Evolutionary conservation across 2,113 vertebrate species (phyloP), one percentile per base, ranked within the genome.

Genomic region (Trematomus loennbergii): DNA sequence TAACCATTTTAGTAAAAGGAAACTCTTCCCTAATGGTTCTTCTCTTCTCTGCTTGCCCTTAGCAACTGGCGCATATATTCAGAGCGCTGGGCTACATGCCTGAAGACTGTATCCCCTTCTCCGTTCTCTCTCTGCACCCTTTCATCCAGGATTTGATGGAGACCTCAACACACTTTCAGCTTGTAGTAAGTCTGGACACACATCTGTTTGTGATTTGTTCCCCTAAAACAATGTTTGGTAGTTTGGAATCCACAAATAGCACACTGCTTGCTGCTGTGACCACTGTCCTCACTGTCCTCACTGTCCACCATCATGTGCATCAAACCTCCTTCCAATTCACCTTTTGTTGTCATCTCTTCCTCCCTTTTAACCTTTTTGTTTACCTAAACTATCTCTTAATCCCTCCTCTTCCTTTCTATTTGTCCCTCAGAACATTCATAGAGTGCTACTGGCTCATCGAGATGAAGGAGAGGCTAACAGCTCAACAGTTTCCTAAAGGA

Each of bases 101-200:
- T 15, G 82, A 95, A 60, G 92, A 94, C 20, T 76, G 90, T 10
- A 53, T 97, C 71, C 90, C 95, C 45, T 88, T 96, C 90, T 87
- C 90, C 15, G 11, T 93, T 49, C 94, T 98, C 75, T 91, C 95
- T 84, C 93, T 94, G 68, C 96, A 97, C 87, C 95, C 95, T 72
- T 94, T 94, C 46, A 90, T 96, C 78, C 93, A 96, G 82, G 82
- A 91, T 36, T 88, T 97, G 78, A 95, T 98, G 77, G 93, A 94
- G 10, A 93, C 5, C 0, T 95, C 91, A 29, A 79, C 88, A 45
- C 92, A 89, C 16, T 94, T 97, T 78, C 95, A 93, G 70, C 92
- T 97, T 74, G 82, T 93, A 40, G 97, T 98, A 89, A 96, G 97
- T 96, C 11, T 33, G 16, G 15, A 4, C 4, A 65, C 22, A 55